Evolutionary conservation across 2,797 vertebrate species (phyloP).

Genomic region (Valencia hispanica): DNA sequence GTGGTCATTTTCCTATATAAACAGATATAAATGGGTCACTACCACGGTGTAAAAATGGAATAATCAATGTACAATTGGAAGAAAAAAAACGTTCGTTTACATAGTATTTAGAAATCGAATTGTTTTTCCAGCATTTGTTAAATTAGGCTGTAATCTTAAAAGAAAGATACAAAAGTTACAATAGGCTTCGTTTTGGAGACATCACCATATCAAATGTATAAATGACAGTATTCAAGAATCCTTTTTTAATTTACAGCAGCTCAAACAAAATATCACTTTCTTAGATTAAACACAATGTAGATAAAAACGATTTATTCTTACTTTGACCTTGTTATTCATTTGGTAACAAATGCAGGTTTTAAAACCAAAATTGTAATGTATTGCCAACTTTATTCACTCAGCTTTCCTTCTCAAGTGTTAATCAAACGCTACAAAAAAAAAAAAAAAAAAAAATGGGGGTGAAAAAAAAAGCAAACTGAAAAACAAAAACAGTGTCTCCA

Average conservation of each 20-base stretch:
- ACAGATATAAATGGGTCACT: no score
- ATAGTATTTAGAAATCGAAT: neutral
- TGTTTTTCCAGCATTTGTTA: neutral
- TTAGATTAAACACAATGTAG: neutral
- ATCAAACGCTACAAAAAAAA: neutral
- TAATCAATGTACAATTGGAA: neutral
- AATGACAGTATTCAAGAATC: neutral
- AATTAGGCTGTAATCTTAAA: neutral
- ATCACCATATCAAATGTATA: neutral
- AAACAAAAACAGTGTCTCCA: neutral
- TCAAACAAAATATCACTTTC: neutral
- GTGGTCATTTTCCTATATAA: neutral
- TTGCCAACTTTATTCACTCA: neutral
- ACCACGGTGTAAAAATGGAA: neutral
- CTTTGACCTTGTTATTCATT: neutral
- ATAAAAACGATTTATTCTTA: neutral
- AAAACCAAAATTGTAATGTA: neutral
- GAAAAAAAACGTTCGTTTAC: neutral
- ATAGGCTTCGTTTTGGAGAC: neutral
- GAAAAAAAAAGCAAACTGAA: no score
- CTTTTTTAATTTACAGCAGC: neutral
- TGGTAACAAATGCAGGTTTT: neutral
- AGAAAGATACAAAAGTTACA: neutral
- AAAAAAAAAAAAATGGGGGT: neutral
- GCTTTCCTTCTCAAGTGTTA: neutral